Base-by-base conservation (phyloP, 2,113 vertebrate genomes). In the Eira barbara region DNA sequence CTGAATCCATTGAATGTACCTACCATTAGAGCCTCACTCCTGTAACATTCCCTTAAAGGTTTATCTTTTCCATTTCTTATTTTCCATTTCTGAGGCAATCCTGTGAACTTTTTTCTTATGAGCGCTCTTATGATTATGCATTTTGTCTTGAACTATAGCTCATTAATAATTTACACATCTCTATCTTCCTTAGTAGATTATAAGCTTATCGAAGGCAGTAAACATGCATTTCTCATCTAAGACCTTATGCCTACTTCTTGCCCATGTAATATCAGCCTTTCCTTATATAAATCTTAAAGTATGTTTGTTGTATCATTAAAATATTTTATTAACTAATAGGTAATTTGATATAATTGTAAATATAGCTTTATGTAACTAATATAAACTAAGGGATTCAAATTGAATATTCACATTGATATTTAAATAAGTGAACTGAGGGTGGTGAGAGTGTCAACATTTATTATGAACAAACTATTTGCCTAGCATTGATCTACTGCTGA, bases 271-370 rank as follows among this genome's bases (percentile, higher is more conserved):
- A 88, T 79, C 25, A 92, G 7, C 63, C 39, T 36, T 93, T 18
- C 76, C 4, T 36, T 73, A 74, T 67, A 94, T 61, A 63, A 4
- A 76, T 63, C 4, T 80, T 88, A 55, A 93, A 63, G n/a, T 65
- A 15, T 93, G 90, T 95, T 71, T 81, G 18, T 69, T 84, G 4
- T 3, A 63, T 73, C 25, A 52, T 89, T 83, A 80, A 73, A 91
- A 20, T 93, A 83, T 83, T 74, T 96, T 74, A 61, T 89, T 84
- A 90, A 91, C 45, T 91, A 76, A 82, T 76, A 63, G 45, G 17
- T 84, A 80, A 47, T 61, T 52, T 88, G 55, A 67, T 80, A 6
- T 27, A n/a, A 84, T 79, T 94, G 2, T 52, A 49, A 63, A 12
- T 25, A 74, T 0, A 71, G 25, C 27, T 88, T 79, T 73, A 74